Evolutionary conservation across 37 sponge, comb jelly and placozoan species (phyloP), one percentile per base, ranked within the genome.

Genomic region (Cladorhizidae sp.): DNA sequence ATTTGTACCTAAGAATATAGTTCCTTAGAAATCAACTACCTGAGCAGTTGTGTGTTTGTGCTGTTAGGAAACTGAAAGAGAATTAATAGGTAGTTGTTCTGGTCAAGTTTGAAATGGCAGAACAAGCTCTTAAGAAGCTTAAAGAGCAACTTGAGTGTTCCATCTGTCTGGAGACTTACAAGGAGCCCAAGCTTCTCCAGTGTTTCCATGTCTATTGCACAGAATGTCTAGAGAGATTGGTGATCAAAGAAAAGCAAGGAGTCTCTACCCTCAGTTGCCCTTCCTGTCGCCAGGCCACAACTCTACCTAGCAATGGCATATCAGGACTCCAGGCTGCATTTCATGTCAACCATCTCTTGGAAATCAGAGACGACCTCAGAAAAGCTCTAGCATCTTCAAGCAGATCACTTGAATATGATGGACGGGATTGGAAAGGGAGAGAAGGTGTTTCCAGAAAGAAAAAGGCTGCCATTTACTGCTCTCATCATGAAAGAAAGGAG

Each of bases 141-240:
- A 50, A 82, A 23, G 73, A 62, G 18, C 62, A 73, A 35, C 25
- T 82, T 18, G 45, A 56, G 23, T 82, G 82, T 63, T n/a, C 62
- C 2, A 37, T 82, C n/a, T 82, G 82, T 61, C 51, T 62, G 11
- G 72, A 82, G 18, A 57, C 43, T 31, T 82, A 52, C 74, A 82
- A 32, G 22, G 64, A 82, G 32, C 82, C 82, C 3, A 82, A 33
- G 62, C 64, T 82, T 23, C 74, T 82, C 45, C 52, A 58, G 18
- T 82, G 82, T 42, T 57, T 61, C 51, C 82, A 82, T 51, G 64
- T 73, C 82, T 82, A 32, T 23, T 73, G 73, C 73, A 73, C 14
- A 32, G 23, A 51, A 29, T 73, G 73, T 50, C 59, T 75, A 8
- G 76, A 17, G 11, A 37, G 32, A 75, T 57, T 75, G 52, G 74